Base-by-base conservation (phyloP, 2,888 invertebrate genomes). In the Amiota mariae region DNA sequence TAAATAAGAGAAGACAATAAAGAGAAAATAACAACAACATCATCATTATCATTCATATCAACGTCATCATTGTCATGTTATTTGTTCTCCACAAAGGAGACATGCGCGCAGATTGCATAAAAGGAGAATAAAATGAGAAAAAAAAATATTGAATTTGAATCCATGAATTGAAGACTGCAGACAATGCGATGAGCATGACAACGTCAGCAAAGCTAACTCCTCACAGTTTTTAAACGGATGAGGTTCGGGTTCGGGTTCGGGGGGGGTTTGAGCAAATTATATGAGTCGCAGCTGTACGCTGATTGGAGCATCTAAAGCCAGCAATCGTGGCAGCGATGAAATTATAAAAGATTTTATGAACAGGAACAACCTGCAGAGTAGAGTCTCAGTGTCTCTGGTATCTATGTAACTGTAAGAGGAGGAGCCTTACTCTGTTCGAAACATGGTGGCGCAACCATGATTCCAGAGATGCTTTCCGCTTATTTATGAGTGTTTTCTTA, bases 91-190 rank as follows among this genome's bases (percentile, higher is more conserved):
- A 36, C 36, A 6, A 36, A 6, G 36, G 8, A 36, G 6, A 24
- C 24, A 24, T 24, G 24, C 24, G 24, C 24, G 24, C 24, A 24
- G 24, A 24, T 1, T 48, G 48, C 48, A 66, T 66, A n/a, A 48
- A n/a, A 66, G 57, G 8, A 48, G 15, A 48, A 15, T 12, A 47
- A 64, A 72, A 63, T 72, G 66, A 48, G 47, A 72, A 20, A 70
- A 70, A 75, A 78, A 81, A 81, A 80, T 79, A 81, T 81, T 78
- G 81, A 81, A 81, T 81, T 81, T 79, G 78, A 81, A 81, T 73
- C 71, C 70, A 63, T 72, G 66, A 71, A 20, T 49, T 71, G 73
- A 11, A 48, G 56, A 57, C 70, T 13, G 57, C 56, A 56, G 46
- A 64, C 20, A 24, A 36, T 3, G 46, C 73, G 24, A 46, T 67